Evolutionary conservation across 2,113 vertebrate species (phyloP).

Genomic region (Sinocyclocheilus anophthalmus): DNA sequence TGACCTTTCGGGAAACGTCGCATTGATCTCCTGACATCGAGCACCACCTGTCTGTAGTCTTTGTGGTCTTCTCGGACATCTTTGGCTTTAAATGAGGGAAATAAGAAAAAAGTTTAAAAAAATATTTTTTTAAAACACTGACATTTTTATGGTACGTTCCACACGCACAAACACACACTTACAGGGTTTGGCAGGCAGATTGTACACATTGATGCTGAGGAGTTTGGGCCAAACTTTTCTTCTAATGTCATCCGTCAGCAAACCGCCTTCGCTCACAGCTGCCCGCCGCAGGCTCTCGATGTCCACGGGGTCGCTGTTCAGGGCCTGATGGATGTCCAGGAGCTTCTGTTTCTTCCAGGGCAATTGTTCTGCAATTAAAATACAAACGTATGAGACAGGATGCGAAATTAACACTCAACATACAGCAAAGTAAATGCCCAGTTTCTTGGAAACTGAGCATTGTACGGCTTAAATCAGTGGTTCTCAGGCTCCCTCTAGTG

Average conservation of each 20-base stretch:
- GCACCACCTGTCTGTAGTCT: slow-evolving; percentile 81
- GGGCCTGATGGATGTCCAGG: slow-evolving; percentile 75
- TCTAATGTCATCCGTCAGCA: slow-evolving; percentile 75
- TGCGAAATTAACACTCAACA: not conserved
- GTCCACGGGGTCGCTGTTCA: slow-evolving; percentile 80
- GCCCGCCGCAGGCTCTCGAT: slow-evolving; percentile 75
- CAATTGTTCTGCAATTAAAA: slow-evolving; percentile 52
- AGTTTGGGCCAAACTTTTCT: slow-evolving; percentile 79
- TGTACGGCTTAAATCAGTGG: not conserved
- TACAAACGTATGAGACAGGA: not conserved
- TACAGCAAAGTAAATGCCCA: not conserved
- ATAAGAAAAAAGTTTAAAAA: not conserved
- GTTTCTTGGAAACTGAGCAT: not conserved
- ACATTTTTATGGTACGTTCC: not conserved
- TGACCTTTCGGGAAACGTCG: slow-evolving; percentile 81
- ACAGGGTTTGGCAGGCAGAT: slow-evolving; percentile 76
- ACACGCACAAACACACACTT: slow-evolving; percentile 20
- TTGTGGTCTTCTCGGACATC: slow-evolving; percentile 76
- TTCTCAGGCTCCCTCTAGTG: too few species aligned
- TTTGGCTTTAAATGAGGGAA: slow-evolving; percentile 52
- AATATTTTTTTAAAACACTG: not conserved
- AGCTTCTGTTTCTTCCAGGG: slow-evolving; percentile 78
- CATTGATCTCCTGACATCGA: slow-evolving; percentile 82
- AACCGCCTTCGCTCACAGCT: slow-evolving; percentile 77
- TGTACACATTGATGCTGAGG: slow-evolving; percentile 76